Evolutionary conservation across 2,888 invertebrate genomes (phyloP).

Genomic region (Andricus curvator): DNA sequence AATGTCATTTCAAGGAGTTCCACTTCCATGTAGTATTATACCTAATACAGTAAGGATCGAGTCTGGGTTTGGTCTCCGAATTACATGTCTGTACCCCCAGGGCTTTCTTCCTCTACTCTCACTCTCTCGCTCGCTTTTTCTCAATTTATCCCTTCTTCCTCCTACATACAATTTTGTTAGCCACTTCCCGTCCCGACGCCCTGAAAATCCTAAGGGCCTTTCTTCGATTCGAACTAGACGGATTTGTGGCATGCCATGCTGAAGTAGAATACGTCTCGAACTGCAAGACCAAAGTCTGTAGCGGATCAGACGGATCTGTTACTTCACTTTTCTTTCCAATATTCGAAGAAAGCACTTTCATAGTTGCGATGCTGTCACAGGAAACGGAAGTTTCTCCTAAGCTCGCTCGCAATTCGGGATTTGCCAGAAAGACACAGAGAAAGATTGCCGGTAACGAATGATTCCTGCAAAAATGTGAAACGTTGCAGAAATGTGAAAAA

Average conservation of each 20-base stretch:
- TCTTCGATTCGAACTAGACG: slow-evolving; percentile 67
- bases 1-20: slow-evolving; percentile 12
- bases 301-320: slow-evolving; percentile 71
- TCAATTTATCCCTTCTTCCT: slow-evolving; percentile 13
- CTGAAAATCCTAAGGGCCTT: slow-evolving; percentile 65
- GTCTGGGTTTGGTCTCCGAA: slow-evolving; percentile 40
- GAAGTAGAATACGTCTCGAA: slow-evolving; percentile 65
- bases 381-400: slow-evolving; percentile 1
- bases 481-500: not conserved
- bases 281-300: slow-evolving; percentile 64
- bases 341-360: slow-evolving; percentile 56
- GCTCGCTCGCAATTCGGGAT: not conserved
- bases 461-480: not conserved
- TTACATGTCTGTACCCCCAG: slow-evolving; percentile 57
- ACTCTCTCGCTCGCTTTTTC: slow-evolving; percentile 50
- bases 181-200: slow-evolving; percentile 38
- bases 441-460: slow-evolving; percentile 17
- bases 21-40: not conserved
- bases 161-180: not conserved
- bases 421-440: not conserved
- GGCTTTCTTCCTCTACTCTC: slow-evolving; percentile 51
- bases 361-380: slow-evolving; percentile 39
- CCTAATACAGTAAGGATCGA: not conserved
- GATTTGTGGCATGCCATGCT: slow-evolving; percentile 68
- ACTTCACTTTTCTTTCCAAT: slow-evolving; percentile 62